phyloP scores from a whole-genome alignment of 2,888 invertebrate species.

The Rhagonycha lutea region DNA sequence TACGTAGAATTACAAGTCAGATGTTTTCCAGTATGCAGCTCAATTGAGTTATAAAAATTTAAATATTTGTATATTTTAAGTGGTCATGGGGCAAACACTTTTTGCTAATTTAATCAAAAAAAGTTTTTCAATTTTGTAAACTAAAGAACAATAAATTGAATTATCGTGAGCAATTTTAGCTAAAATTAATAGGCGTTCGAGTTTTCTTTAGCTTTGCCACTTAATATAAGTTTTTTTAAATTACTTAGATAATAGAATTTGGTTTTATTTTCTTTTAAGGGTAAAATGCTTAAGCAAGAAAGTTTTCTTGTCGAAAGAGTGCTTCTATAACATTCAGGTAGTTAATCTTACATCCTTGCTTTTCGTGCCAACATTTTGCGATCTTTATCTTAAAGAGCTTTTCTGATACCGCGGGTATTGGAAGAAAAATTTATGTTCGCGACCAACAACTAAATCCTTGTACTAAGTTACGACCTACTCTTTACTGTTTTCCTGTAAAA shows the following conservation, averaged over 20 bases:
- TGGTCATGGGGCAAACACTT: not conserved
- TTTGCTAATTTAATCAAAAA: not conserved
- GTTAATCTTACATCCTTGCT: constrained; percentile 22
- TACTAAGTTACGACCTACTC: constrained; percentile 30
- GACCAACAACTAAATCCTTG: constrained; percentile 31
- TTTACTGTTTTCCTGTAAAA: constrained; percentile 23
- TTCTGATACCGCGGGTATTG: constrained; percentile 31
- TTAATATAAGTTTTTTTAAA: not conserved
- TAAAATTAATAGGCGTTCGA: not conserved
- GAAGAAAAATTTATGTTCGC: constrained; percentile 31
- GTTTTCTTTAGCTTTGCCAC: not conserved
- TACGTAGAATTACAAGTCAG: too few species aligned
- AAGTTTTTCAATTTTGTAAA: not conserved
- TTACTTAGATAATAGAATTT: not conserved
- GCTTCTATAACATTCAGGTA: constrained; percentile 15
- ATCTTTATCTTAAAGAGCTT: constrained; percentile 30
- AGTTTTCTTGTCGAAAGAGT: constrained; percentile 1
- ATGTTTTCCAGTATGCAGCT: not conserved
- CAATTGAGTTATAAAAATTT: not conserved
- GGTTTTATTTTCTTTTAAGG: not conserved
- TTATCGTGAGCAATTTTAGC: not conserved
- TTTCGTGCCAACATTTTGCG: constrained; percentile 28
- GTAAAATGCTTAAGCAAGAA: not conserved
- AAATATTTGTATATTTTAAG: not conserved
- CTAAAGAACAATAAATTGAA: not conserved